Evolutionary conservation across 2,888 invertebrate species (phyloP).

Genomic region (Thera obeliscata): DNA sequence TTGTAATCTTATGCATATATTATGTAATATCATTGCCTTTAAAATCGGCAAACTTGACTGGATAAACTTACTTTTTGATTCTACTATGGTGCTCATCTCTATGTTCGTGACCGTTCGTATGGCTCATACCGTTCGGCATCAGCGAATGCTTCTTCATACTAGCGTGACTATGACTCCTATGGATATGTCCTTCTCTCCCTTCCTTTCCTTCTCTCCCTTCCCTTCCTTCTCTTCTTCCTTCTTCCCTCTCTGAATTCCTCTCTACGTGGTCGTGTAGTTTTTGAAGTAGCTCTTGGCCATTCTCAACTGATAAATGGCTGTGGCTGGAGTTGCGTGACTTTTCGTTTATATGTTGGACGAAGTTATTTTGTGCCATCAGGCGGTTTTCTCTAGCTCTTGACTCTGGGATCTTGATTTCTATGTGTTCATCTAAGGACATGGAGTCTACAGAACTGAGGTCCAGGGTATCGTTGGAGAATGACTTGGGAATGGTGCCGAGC

Average conservation of each 20-base stretch:
- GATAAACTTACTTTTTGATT: conserved; percentile 64
- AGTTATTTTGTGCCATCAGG: conserved; percentile 78
- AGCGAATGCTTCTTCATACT: conserved; percentile 75
- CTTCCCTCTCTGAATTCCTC: conserved; percentile 49
- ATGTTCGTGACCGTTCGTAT: conserved; percentile 68
- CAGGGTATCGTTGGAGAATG: conserved; percentile 86
- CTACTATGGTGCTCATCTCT: conserved; percentile 61
- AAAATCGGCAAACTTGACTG: background rate
- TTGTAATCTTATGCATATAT: no score
- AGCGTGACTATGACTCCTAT: conserved; percentile 76
- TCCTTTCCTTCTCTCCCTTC: conserved; percentile 40
- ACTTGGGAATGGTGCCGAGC: conserved; percentile 79
- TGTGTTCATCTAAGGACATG: conserved; percentile 85
- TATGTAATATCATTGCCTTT: no score
- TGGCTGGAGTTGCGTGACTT: conserved; percentile 69
- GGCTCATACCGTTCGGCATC: conserved; percentile 71
- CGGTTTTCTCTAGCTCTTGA: conserved; percentile 78
- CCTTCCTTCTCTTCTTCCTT: conserved; percentile 41
- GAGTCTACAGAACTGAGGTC: conserved; percentile 86
- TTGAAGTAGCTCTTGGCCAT: conserved; percentile 58
- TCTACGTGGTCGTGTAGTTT: conserved; percentile 50
- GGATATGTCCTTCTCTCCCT: conserved; percentile 54
- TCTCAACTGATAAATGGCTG: conserved; percentile 72
- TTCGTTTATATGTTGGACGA: conserved; percentile 77
- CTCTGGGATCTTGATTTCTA: conserved; percentile 85